Percentiles rank a stretch among this genome's conserved stretches.
Evolutionary conservation across 2,888 invertebrate species (phyloP).

Genomic region (Synergus itoensis): DNA sequence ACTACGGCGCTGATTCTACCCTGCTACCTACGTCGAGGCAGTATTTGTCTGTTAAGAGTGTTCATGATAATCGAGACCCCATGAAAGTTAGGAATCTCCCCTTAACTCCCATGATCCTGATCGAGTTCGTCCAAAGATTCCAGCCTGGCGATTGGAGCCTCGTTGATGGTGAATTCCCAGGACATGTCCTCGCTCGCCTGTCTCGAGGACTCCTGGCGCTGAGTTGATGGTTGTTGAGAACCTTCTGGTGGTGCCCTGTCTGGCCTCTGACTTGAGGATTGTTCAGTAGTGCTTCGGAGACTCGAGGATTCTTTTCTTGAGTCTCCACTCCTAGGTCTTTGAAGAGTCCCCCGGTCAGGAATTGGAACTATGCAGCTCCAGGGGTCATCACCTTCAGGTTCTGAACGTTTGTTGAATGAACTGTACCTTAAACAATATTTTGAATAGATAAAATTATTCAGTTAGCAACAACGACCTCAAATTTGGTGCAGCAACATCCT

Average conservation of each 20-base stretch:
- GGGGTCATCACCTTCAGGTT: conserved; percentile 72
- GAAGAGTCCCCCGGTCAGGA: conserved; percentile 56
- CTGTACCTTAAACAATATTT: conserved; percentile 66
- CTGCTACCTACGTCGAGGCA: conserved; percentile 54
- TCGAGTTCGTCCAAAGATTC: conserved; percentile 84
- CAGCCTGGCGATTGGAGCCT: conserved; percentile 83
- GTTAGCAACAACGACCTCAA: too few species aligned
- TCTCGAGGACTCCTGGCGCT: conserved; percentile 68
- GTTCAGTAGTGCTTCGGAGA: conserved; percentile 54
- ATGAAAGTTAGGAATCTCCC: background rate
- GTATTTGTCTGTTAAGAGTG: conserved; percentile 50
- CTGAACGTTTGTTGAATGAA: conserved; percentile 75
- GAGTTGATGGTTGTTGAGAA: conserved; percentile 47
- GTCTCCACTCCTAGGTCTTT: conserved; percentile 70
- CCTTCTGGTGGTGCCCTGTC: conserved; percentile 53
- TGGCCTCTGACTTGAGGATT: conserved; percentile 51
- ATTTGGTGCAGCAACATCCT: too few species aligned
- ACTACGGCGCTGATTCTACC: conserved; percentile 62
- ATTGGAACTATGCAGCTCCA: conserved; percentile 72
- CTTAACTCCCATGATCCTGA: conserved; percentile 78
- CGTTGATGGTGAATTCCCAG: conserved; percentile 75
- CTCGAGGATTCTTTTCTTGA: conserved; percentile 65
- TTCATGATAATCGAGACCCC: conserved; percentile 31
- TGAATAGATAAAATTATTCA: background rate
- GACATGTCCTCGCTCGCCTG: conserved; percentile 74